Evolutionary conservation across 2,113 vertebrate species (phyloP).

Genomic region (Hippocampus barbouri): DNA sequence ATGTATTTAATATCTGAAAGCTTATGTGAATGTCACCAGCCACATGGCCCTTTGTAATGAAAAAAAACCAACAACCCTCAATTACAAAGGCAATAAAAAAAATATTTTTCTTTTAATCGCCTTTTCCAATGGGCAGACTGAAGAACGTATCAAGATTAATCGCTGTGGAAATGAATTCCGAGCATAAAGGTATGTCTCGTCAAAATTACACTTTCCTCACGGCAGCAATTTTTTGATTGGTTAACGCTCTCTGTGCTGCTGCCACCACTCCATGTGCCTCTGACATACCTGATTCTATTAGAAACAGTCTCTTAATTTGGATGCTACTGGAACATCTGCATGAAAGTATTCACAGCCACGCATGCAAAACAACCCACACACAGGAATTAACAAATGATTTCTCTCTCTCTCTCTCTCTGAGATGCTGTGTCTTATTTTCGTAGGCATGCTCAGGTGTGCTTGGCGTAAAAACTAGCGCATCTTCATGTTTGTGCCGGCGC

Average conservation of each 20-base stretch:
- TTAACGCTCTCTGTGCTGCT: constrained; percentile 20
- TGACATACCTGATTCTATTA: constrained; percentile 47
- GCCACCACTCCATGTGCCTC: constrained; percentile 19
- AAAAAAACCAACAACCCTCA: constrained; percentile 35
- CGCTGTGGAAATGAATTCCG: constrained; percentile 68
- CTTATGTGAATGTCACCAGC: constrained; percentile 45
- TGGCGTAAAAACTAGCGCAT: too few relatives aligned
- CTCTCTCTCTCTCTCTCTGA: too few relatives aligned
- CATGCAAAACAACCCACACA: constrained; percentile 7
- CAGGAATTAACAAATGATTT: not conserved
- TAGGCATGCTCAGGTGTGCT: too few relatives aligned
- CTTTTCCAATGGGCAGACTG: constrained; percentile 51
- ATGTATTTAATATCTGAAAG: constrained; percentile 57
- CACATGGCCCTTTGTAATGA: constrained; percentile 46
- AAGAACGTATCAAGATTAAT: constrained; percentile 62
- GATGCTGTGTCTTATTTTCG: too few relatives aligned
- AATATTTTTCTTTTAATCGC: constrained; percentile 69
- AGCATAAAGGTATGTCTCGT: constrained; percentile 62
- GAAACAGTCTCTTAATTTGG: constrained; percentile 44
- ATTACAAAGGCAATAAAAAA: constrained; percentile 49
- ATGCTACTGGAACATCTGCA: constrained; percentile 37
- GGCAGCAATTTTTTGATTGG: constrained; percentile 36
- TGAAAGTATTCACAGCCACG: constrained; percentile 29
- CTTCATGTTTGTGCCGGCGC: too few relatives aligned
- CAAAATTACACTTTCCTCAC: constrained; percentile 61